Percentiles rank a stretch among this genome's conserved stretches.
These are phyloP conservation scores for Thomomys bottae DNA, from an alignment of 2,113 vertebrate species.

Conservation along the genomic window DNA sequence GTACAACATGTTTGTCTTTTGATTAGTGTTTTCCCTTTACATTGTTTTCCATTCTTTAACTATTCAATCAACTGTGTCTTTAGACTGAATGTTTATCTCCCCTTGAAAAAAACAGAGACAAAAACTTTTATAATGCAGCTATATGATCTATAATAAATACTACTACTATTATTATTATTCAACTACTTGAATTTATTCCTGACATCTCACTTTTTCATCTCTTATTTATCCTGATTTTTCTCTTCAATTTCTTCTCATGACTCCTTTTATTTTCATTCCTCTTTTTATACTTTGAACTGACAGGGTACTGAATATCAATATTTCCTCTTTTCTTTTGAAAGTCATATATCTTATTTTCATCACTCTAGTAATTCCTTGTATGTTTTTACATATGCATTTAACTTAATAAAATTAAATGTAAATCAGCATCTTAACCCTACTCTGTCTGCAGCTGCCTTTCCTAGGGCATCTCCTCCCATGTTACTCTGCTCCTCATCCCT, in stretches of 20 bases:
- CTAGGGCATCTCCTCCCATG: too few relatives aligned
- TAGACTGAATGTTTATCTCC: neutral
- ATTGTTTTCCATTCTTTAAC: neutral
- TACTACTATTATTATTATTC: conserved; percentile 34
- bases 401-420: conserved; percentile 27
- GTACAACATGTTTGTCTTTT: neutral
- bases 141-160: neutral
- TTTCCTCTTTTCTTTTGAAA: conserved; percentile 2
- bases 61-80: neutral
- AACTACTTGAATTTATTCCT: conserved; percentile 34
- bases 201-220: neutral
- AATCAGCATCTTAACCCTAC: neutral
- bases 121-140: neutral
- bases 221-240: neutral
- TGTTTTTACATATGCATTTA: conserved; percentile 16
- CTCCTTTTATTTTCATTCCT: neutral
- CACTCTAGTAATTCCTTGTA: conserved; percentile 1
- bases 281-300: neutral
- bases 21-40: neutral
- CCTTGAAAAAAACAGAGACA: neutral
- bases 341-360: conserved; percentile 20
- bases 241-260: neutral
- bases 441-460: neutral
- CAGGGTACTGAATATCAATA: neutral
- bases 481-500: neutral